Evolutionary conservation across 2,113 vertebrate species (phyloP), one percentile per base, ranked within the genome.

Genomic region (Mionectes macconnelli): DNA sequence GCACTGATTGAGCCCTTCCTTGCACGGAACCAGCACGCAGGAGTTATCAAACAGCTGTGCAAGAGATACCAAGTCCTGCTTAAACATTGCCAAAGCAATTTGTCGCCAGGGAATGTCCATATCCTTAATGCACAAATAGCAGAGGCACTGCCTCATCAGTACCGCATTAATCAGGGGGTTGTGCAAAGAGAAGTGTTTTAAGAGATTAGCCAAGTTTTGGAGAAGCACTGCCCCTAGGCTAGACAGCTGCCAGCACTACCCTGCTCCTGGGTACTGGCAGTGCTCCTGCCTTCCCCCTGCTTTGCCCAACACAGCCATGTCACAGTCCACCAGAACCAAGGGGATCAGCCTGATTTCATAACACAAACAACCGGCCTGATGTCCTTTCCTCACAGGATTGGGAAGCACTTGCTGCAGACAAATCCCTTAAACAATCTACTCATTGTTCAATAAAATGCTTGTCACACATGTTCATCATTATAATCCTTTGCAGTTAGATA

Each of bases 11-110:
- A 94, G 90, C 14, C 49, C 18, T 53, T 63, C 84, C 42, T 78
- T 83, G 74, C 69, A 87, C 5, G 8, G 74, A 81, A 52, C 22
- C 2, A 56, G 89, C 87, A 88, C 30, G 44, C 31, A 47, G 89
- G 74, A 70, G 74, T 95, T 86, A 91, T 94, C 88, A 94, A 96
- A 95, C 91, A 84, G 79, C 95, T 68, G 53, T 95, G 72, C 92
- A 75, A 79, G 44, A 94, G 92, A 96, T 91, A 93, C 39, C 42
- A 85, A 95, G 72, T 87, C 53, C 30, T 96, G 90, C 87, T 96
- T 89, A 84, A 96, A 90, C 57, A 72, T 64, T 94, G 79, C 83
- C 93, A 94, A 89, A 94, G 53, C 91, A 82, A 93, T 87, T 76
- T 73, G 67, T 79, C 28, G n/a, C 96, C 85, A 70, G 81, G 92